Base-by-base conservation (phyloP, 2,888 invertebrate species). In the Eristalis intricaria region DNA sequence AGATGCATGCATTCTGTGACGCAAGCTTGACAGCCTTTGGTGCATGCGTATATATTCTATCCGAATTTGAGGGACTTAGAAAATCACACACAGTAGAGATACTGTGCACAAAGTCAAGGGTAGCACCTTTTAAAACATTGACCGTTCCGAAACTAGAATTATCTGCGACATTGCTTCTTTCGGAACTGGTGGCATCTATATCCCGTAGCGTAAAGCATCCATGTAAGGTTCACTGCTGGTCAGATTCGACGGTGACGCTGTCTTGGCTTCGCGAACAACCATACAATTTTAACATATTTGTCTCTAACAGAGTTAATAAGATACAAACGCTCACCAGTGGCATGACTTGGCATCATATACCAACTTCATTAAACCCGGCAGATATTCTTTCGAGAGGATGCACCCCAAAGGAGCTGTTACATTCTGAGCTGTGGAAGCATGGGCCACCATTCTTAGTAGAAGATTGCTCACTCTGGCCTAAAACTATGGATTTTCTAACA, bases 111-210 rank as follows among this genome's bases (percentile, higher is more conserved):
- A 84, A 76, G 58, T 86, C 70, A 40, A 61, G 66, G 15, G 82
- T 74, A 23, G 78, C 78, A 4, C 69, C 75, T 15, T 11, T 86
- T 13, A 81, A 88, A 58, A 65, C 80, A 4, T 26, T 80, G 15
- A 80, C 88, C 7, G 76, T 89, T 22, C 88, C 88, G 1, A 89
- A 88, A 60, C 58, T 89, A 4, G 84, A 88, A 40, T 58, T 89
- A 8, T 74, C 83, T 10, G 85, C 84, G 10, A 83, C 88, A 0
- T 50, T 64, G 10, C 68, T 79, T 13, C 79, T 80, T 56, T 58
- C 88, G n/a, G 73, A 84, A 43, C 32, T 81, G 15, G 43, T 73
- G 3, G 38, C 43, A 35, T 64, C 56, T 35, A 63, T 75, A 38
- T 26, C 29, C 15, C 50, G 68, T 35, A 61, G 22, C 22, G 13